A percentile compares a stretch with the other conserved stretches of the same genome.
Conservation (phyloP, 2,888 invertebrate genomes). For the Erebia ligea region DNA sequence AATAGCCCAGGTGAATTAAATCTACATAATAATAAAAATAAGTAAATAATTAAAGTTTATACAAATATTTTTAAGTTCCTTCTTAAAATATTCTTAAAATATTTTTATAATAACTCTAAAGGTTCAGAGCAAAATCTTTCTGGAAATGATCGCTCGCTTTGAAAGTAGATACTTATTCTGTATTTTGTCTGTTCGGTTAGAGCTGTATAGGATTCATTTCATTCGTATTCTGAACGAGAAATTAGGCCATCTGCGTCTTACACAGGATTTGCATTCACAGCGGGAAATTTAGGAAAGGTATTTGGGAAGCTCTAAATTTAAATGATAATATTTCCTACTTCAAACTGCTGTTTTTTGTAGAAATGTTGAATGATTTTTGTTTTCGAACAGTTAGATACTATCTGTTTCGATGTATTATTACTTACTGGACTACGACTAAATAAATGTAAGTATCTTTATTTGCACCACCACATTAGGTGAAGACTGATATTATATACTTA, state of each 20-base stretch:
- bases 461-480: too few species aligned
- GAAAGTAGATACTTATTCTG: not conserved
- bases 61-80: too few species aligned
- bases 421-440: not conserved
- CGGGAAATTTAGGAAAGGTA: slow-evolving; percentile 18
- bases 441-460: not conserved
- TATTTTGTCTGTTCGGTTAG: slow-evolving; percentile 11
- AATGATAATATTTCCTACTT: not conserved
- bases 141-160: slow-evolving; percentile 34
- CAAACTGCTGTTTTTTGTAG: not conserved
- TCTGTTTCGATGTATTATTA: not conserved
- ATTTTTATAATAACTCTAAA: not conserved
- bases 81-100: too few species aligned
- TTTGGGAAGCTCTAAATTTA: slow-evolving; percentile 1
- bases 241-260: slow-evolving; percentile 56
- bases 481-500: too few species aligned
- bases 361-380: not conserved
- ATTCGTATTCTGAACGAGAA: slow-evolving; percentile 60
- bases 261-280: slow-evolving; percentile 39
- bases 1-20: too few species aligned
- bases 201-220: slow-evolving; percentile 57
- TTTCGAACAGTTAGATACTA: not conserved
- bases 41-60: too few species aligned
- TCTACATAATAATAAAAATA: too few species aligned
- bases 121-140: not conserved